Evolutionary conservation across 2,113 vertebrate species (phyloP).

Genomic region (Pycnonotus jocosus): DNA sequence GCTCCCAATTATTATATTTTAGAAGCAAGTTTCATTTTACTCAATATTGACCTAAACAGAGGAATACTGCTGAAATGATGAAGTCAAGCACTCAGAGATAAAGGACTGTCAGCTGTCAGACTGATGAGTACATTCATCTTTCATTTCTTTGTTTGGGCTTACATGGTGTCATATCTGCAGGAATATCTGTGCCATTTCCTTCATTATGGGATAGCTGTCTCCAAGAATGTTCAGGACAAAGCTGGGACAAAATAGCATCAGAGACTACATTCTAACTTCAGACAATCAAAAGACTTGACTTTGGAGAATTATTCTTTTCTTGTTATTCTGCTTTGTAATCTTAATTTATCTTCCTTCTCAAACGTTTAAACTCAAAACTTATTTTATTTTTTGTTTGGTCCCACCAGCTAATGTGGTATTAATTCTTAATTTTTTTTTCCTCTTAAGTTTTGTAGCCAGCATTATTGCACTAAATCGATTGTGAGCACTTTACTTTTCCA

Average conservation of each 20-base stretch:
- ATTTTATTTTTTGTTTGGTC: background rate
- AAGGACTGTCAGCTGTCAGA: background rate
- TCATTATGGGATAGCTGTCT: background rate
- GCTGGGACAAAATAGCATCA: background rate
- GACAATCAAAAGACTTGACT: background rate
- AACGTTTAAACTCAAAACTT: background rate
- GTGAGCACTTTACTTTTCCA: background rate
- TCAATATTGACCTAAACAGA: background rate
- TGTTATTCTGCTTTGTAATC: background rate
- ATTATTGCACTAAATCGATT: background rate
- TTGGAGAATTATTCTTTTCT: background rate
- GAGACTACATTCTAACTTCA: background rate
- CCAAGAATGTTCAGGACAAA: background rate
- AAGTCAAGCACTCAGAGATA: background rate
- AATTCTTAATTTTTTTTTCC: background rate
- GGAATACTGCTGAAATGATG: background rate
- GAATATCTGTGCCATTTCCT: background rate
- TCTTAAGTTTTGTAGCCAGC: background rate
- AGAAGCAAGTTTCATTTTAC: background rate
- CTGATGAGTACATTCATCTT: background rate
- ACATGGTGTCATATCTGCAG: background rate
- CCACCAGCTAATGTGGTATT: background rate
- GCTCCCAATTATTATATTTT: background rate
- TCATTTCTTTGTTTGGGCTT: background rate
- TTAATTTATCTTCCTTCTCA: background rate